phyloP scores from a whole-genome alignment of 1,140 invertebrate genomes.

The Lordiphosa stackelbergi region DNA sequence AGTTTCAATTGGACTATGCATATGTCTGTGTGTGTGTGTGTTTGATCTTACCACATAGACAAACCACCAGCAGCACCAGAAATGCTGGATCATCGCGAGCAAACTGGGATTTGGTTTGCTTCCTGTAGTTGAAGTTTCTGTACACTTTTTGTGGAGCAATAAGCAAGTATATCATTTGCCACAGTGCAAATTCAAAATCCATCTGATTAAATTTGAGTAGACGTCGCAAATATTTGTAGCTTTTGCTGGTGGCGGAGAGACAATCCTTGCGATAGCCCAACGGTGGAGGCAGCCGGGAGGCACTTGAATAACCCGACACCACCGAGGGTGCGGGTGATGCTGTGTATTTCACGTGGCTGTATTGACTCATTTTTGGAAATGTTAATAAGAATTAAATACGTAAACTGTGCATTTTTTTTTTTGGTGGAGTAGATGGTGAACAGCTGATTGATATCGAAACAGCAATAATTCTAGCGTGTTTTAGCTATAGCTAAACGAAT shows the following conservation, averaged over 20 bases:
- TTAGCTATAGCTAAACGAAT: no score
- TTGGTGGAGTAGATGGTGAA: no score
- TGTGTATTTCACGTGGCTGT: constrained; percentile 81
- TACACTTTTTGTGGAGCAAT: constrained; percentile 98
- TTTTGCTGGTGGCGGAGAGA: constrained; percentile 91
- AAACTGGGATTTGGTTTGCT: constrained; percentile 99
- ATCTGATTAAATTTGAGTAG: constrained; percentile 97
- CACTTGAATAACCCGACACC: constrained; percentile 74
- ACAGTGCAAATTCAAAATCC: constrained; percentile 99
- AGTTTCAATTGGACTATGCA: neutral
- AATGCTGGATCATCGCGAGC: constrained; percentile 99
- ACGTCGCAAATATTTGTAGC: constrained; percentile 94
- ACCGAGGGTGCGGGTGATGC: constrained; percentile 81
- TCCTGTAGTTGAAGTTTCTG: constrained; percentile 98
- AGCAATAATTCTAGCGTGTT: no score
- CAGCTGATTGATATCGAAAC: no score
- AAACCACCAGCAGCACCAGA: constrained; percentile 92
- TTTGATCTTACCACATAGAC: constrained; percentile 86
- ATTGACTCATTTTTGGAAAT: constrained; percentile 62
- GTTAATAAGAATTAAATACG: constrained; percentile 30
- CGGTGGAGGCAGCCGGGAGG: constrained; percentile 79
- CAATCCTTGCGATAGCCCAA: constrained; percentile 83
- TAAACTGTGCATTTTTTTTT: constrained; percentile 25
- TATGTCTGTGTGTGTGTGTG: neutral
- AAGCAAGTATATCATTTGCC: constrained; percentile 99